Evolutionary conservation across 2,797 vertebrate genomes (phyloP).

Genomic region (Darevskia mixta): DNA sequence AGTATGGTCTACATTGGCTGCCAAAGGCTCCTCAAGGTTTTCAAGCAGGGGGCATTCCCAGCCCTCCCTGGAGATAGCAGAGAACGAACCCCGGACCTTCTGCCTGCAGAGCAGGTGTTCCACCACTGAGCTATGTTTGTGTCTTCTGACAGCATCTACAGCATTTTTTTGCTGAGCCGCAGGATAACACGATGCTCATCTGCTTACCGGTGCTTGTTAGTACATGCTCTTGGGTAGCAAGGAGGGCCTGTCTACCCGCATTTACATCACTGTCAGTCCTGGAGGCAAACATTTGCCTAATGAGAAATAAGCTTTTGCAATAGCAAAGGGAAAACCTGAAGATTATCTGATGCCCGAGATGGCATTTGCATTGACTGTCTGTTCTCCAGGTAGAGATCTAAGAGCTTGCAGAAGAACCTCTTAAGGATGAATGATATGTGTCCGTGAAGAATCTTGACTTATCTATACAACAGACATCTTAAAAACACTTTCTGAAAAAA

Average conservation of each 20-base stretch:
- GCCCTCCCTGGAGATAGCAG: no score
- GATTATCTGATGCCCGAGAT: not conserved
- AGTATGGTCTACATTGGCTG: no score
- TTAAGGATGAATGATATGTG: not conserved
- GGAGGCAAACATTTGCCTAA: slow-evolving; percentile 8
- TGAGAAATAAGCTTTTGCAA: not conserved
- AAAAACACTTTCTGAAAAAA: not conserved
- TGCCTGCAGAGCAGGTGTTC: no score
- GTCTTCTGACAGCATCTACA: not conserved
- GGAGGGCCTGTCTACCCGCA: not conserved
- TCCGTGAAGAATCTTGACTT: not conserved
- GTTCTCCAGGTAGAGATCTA: not conserved
- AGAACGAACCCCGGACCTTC: no score
- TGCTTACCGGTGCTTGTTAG: not conserved
- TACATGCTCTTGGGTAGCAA: not conserved
- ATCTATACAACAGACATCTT: not conserved
- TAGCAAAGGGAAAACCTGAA: not conserved
- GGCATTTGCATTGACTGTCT: not conserved
- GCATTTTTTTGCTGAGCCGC: not conserved
- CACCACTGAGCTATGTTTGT: no score
- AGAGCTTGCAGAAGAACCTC: not conserved
- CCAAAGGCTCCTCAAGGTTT: not conserved
- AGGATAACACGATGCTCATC: not conserved
- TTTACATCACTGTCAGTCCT: not conserved
- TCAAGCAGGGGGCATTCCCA: no score